These are phyloP conservation scores for Rhizoglyphus robini DNA, from an alignment of 1,140 invertebrate species.

Conservation along the genomic window DNA sequence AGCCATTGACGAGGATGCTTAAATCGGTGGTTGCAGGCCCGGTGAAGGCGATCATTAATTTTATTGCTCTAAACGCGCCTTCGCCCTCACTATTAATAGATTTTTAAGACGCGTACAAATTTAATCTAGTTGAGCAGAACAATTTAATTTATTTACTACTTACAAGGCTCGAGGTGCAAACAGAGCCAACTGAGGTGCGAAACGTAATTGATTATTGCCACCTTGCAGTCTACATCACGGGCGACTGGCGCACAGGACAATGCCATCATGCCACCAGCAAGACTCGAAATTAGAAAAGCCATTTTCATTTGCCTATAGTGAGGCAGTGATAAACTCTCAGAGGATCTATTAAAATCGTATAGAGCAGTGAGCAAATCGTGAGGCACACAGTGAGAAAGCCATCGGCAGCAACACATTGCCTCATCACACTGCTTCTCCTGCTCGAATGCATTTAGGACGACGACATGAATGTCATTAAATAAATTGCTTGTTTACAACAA, in stretches of 20 bases:
- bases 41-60: conserved; percentile 1
- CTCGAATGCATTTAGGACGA: not conserved
- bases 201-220: conserved; percentile 12
- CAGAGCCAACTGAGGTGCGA: not conserved
- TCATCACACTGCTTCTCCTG: not conserved
- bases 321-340: not conserved
- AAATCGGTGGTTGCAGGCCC: not conserved
- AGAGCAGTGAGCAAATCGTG: not conserved
- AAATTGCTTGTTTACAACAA: conserved; percentile 18
- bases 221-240: not conserved
- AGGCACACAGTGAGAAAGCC: not conserved
- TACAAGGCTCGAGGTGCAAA: not conserved
- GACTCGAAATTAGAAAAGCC: not conserved
- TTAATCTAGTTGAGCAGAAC: conserved; percentile 12
- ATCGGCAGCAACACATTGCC: not conserved
- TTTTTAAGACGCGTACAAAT: conserved; percentile 12
- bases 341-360: conserved; percentile 14
- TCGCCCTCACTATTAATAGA: conserved; percentile 6
- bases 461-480: conserved; percentile 19
- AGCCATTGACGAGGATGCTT: too few species aligned
- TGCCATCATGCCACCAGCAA: not conserved
- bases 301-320: conserved; percentile 10
- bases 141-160: not conserved
- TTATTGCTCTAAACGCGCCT: not conserved
- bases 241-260: not conserved